These are phyloP conservation scores for Glaucopsyche alexis DNA, from an alignment of 2,888 invertebrate species.

Conservation along the genomic window DNA sequence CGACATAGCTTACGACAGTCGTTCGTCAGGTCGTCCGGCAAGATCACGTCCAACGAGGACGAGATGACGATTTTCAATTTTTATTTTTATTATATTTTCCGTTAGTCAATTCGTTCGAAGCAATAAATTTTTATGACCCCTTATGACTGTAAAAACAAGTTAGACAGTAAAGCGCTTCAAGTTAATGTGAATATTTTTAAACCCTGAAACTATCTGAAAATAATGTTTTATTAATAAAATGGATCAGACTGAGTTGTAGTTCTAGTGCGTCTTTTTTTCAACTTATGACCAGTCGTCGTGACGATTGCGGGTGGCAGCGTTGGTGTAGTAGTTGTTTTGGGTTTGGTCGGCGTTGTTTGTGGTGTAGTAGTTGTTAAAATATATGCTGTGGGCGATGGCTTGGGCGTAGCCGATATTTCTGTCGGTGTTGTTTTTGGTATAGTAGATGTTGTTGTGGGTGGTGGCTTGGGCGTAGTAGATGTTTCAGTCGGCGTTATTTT, in stretches of 20 bases:
- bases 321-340: background rate
- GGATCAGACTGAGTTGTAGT: background rate
- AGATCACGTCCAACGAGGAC: too few species aligned
- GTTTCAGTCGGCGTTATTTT: background rate
- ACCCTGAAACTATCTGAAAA: too few species aligned
- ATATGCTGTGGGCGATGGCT: background rate
- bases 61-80: too few species aligned
- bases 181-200: too few species aligned
- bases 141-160: too few species aligned
- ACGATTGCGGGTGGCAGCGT: background rate
- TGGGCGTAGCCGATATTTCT: background rate
- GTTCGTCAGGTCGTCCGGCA: too few species aligned
- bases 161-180: too few species aligned
- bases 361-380: conserved; percentile 6
- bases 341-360: background rate
- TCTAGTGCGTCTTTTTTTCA: background rate
- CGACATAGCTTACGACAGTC: too few species aligned
- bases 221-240: conserved; percentile 14
- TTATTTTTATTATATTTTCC: too few species aligned
- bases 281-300: background rate
- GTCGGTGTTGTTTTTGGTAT: background rate
- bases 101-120: too few species aligned
- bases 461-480: background rate
- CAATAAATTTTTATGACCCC: too few species aligned
- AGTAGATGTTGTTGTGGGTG: background rate